Conservation (phyloP, 2,797 vertebrate genomes). For the Psittacula echo region DNA sequence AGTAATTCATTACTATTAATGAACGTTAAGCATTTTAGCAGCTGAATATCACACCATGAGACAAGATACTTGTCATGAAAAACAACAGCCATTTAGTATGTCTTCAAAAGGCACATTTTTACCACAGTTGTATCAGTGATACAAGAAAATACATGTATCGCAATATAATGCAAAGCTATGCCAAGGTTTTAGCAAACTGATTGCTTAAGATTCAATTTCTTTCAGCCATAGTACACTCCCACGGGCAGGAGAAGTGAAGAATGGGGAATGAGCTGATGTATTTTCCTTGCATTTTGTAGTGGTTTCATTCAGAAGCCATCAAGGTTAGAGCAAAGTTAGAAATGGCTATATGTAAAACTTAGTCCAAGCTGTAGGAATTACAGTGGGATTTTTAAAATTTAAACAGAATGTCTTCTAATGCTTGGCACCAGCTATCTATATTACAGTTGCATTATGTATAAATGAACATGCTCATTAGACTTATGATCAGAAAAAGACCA, state of each 20-base stretch:
- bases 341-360: neutral
- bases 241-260: neutral
- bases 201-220: neutral
- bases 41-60: neutral
- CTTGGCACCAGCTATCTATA: neutral
- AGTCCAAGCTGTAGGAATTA: neutral
- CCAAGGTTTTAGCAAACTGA: neutral
- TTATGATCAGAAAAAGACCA: neutral
- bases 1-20: neutral
- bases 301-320: neutral
- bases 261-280: neutral
- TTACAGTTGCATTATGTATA: neutral
- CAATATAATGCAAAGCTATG: neutral
- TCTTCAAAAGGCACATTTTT: neutral
- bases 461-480: neutral
- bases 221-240: neutral
- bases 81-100: neutral
- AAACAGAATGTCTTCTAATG: neutral
- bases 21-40: neutral
- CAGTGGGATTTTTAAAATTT: neutral
- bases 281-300: neutral
- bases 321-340: neutral
- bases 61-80: neutral
- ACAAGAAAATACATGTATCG: neutral
- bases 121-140: neutral